Conservation (phyloP, 2,113 vertebrate genomes). For the Spea bombifrons region DNA sequence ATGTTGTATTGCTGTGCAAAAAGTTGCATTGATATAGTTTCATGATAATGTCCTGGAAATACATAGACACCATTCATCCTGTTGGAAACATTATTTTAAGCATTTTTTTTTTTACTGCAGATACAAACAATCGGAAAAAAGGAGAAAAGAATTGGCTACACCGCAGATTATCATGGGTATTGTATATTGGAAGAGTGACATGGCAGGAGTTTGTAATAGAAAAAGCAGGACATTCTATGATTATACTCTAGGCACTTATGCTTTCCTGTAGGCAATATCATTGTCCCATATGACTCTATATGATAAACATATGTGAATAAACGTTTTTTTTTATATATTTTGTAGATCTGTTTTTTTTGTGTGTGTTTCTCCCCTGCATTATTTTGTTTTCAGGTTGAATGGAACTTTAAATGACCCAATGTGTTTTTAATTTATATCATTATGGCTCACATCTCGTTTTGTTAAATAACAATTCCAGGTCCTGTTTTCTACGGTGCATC, state of each 20-base stretch:
- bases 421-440: neutral
- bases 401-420: neutral
- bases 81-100: conserved; percentile 2
- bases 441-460: neutral
- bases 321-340: neutral
- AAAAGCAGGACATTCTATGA: conserved; percentile 35
- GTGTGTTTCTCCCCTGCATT: neutral
- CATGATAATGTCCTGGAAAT: conserved; percentile 22
- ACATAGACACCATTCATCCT: conserved; percentile 6
- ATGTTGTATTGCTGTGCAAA: no score
- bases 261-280: conserved; percentile 39
- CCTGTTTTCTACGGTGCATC: neutral
- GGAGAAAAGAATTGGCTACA: conserved; percentile 12
- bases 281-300: conserved; percentile 35
- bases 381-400: neutral
- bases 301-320: conserved; percentile 37
- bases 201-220: conserved; percentile 30
- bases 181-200: conserved; percentile 24
- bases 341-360: conserved; percentile 8
- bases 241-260: conserved; percentile 39
- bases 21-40: no score
- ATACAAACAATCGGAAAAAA: conserved; percentile 19
- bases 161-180: conserved; percentile 39
- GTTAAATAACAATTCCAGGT: conserved; percentile 6
- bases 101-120: conserved; percentile 4